Evolutionary conservation across 2,888 invertebrate genomes (phyloP), one percentile per base, ranked within the genome.

Genomic region (Thysanoteuthis rhombus): DNA sequence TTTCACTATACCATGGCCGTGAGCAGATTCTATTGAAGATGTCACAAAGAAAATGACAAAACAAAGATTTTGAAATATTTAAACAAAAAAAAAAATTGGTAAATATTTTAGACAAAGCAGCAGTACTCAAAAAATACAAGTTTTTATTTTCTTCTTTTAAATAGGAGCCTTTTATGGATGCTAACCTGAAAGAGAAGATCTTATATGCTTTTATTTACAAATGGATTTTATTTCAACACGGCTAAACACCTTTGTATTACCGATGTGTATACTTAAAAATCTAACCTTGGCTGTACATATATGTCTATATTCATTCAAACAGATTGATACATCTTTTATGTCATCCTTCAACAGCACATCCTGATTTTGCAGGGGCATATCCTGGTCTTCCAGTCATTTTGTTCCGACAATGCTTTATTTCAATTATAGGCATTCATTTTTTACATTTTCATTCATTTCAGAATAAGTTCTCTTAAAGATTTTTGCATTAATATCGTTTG

Each of bases 331-430:
- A 75, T 75, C 75, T 75, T 75, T 75, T 75, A 75, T 75, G 75
- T n/a, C 75, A 75, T n/a, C 75, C n/a, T 75, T 75, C n/a, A 75
- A 75, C 75, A 75, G 32, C n/a, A n/a, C 75, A 75, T 75, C 75
- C 75, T 75, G 75, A 75, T n/a, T 75, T 75, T n/a, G n/a, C 75
- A 75, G 75, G n/a, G 75, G 75, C 75, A 75, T 75, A 75, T 75
- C 75, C 75, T 75, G 75, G 75, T 75, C n/a, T 75, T 75, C 75
- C n/a, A 75, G 75, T n/a, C 75, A 75, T 75, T 75, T 75, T 75
- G 16, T 75, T 10, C 75, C 4, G 75, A 75, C n/a, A 75, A 75
- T n/a, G 75, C 75, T 75, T 75, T 75, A 75, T 75, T 75, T 75
- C 75, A 75, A 75, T 75, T 75, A 75, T 75, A 58, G 32, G 12